A percentile compares a stretch with the other conserved stretches of the same genome.
phyloP scores from a whole-genome alignment of 2,797 vertebrate species.

The Orientallactaga sibirica region DNA sequence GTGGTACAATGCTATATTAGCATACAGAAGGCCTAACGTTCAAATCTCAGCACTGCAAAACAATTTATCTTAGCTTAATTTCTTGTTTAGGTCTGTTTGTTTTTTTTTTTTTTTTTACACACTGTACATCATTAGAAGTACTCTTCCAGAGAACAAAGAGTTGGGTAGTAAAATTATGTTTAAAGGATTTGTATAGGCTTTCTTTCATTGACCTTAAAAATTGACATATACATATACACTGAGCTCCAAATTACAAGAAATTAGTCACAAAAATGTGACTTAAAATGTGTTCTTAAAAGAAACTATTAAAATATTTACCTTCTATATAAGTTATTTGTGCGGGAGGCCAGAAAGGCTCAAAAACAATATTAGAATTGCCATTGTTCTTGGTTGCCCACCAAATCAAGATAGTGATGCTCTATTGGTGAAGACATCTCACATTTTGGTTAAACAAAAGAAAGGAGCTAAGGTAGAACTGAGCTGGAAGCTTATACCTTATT shows the following conservation, averaged over 20 bases:
- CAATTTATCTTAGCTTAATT: neutral
- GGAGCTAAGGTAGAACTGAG: no score
- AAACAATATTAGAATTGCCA: no score
- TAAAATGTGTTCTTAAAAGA: neutral
- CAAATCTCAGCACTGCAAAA: neutral
- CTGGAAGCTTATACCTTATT: no score
- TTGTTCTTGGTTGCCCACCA: no score
- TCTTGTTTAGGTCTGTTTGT: neutral
- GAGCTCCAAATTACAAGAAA: conserved; percentile 1
- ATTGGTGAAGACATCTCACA: no score
- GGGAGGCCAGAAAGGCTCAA: no score
- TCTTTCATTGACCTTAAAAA: no score
- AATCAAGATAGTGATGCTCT: no score
- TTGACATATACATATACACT: neutral
- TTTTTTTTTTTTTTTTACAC: neutral
- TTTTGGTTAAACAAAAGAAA: no score
- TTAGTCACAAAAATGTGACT: neutral
- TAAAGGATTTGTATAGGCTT: neutral
- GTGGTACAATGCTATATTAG: neutral
- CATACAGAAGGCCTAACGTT: neutral
- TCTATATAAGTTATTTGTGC: no score
- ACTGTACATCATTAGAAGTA: neutral
- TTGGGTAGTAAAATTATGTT: neutral
- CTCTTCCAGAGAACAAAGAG: neutral
- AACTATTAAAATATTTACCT: neutral